Base-by-base conservation (phyloP, 1,140 invertebrate species). In the Acyrthosiphon pisum region DNA sequence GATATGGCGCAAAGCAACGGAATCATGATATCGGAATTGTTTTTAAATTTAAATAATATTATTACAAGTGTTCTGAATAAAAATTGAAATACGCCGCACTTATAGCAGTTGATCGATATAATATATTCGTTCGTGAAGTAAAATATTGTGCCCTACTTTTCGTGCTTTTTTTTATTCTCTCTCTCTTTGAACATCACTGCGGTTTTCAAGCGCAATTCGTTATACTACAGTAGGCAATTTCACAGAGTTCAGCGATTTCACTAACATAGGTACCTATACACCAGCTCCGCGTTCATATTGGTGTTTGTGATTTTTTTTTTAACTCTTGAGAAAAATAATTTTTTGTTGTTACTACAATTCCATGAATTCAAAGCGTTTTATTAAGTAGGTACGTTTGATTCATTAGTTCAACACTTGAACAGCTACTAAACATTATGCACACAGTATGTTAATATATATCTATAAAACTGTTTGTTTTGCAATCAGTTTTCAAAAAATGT, bases 141-240 rank as follows among this genome's bases (percentile, higher is more conserved):
- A 53, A 89, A 53, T 41, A 84, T 37, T 22, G 50, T 37, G 87
- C 18, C 48, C 87, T 37, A 89, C 46, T 53, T 37, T 89, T 14
- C 35, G 20, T 23, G 11, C 35, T 35, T 35, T 41, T 41, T 90
- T 56, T 37, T 60, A 60, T 90, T 90, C 8, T 46, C 44, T 46
- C 44, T 90, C n/a, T 26, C 35, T 60, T 60, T 90, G 88, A 90
- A 90, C 53, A 41, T 90, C 22, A 90, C 22, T 41, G 35, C 26
- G 53, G 35, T 41, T 90, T 56, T 88, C 44, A 20, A 88, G n/a
- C 87, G n/a, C 48, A 88, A 50, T 50, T 90, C 50, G 50, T 90
- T 60, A 90, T 56, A 90, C 50, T 90, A 35, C 88, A 60, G 53
- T 90, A 30, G 37, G 88, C 53, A 90, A 90, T 90, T 90, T 26